Evolutionary conservation across 2,797 vertebrate species (phyloP).

Genomic region (Graptemys geographica): DNA sequence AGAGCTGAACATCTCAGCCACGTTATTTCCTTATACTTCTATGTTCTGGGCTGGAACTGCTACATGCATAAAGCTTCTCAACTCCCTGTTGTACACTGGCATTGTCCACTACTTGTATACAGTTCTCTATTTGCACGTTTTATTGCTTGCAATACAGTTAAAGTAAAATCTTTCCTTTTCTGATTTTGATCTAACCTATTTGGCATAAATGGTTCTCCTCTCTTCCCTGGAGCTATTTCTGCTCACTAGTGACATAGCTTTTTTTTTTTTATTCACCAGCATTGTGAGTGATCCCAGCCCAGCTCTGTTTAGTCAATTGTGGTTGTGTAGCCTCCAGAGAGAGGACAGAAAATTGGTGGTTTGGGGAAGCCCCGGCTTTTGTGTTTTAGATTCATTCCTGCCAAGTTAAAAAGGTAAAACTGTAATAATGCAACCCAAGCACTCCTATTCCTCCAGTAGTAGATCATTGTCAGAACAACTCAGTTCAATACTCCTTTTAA

Average conservation of each 20-base stretch:
- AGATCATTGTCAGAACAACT: not conserved
- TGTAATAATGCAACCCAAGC: not conserved
- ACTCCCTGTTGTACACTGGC: not conserved
- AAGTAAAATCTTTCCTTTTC: not conserved
- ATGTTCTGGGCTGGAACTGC: not conserved
- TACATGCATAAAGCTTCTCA: not conserved
- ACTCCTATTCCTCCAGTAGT: accelerated
- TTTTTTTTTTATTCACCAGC: not conserved
- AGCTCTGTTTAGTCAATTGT: not conserved
- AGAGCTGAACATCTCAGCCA: accelerated
- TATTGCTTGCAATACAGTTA: not conserved
- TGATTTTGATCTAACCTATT: not conserved
- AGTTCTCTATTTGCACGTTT: not conserved
- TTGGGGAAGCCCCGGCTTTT: not conserved
- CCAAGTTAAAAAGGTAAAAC: not conserved
- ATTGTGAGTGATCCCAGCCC: not conserved
- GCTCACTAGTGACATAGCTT: not conserved
- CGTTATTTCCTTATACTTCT: not conserved
- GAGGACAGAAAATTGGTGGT: not conserved
- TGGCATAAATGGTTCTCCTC: not conserved
- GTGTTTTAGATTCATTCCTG: not conserved
- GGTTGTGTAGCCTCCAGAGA: not conserved
- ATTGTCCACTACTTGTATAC: not conserved
- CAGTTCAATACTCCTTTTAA: not conserved
- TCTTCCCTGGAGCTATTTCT: not conserved